phyloP scores from a whole-genome alignment of 2,888 invertebrate species.

The Acleris sparsana region DNA sequence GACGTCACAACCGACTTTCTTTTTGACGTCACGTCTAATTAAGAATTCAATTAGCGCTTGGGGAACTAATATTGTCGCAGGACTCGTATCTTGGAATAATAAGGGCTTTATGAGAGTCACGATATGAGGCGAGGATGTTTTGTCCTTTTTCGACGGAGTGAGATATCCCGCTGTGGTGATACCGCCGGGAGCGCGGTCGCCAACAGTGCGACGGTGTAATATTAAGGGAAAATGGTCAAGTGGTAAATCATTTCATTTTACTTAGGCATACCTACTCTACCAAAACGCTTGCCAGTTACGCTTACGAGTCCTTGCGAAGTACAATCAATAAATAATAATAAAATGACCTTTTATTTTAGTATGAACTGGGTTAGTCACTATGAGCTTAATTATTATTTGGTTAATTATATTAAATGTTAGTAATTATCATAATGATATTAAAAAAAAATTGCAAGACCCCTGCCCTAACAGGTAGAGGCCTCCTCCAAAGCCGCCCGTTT shows the following conservation, averaged over 20 bases:
- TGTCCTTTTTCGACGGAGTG: slow-evolving; percentile 25
- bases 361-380: too few relatives aligned
- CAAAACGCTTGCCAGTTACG: too few relatives aligned
- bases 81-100: slow-evolving; percentile 19
- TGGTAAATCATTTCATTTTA: slow-evolving; percentile 5
- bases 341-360: too few relatives aligned
- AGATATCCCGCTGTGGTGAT: slow-evolving; percentile 29
- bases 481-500: too few relatives aligned
- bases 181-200: slow-evolving; percentile 8
- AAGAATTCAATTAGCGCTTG: slow-evolving; percentile 56
- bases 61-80: slow-evolving; percentile 26
- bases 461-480: too few relatives aligned
- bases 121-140: slow-evolving; percentile 19
- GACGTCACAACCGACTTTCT: slow-evolving; percentile 55
- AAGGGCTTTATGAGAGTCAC: slow-evolving; percentile 20
- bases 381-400: too few relatives aligned
- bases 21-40: slow-evolving; percentile 53
- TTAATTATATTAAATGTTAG: too few relatives aligned
- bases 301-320: too few relatives aligned
- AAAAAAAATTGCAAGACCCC: too few relatives aligned
- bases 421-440: too few relatives aligned
- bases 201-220: slow-evolving; percentile 17
- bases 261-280: too few relatives aligned
- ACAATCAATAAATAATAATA: too few relatives aligned
- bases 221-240: slow-evolving; percentile 17